Evolutionary conservation across 2,113 vertebrate genomes (phyloP).

Genomic region (Trochalopteron elliotii): DNA sequence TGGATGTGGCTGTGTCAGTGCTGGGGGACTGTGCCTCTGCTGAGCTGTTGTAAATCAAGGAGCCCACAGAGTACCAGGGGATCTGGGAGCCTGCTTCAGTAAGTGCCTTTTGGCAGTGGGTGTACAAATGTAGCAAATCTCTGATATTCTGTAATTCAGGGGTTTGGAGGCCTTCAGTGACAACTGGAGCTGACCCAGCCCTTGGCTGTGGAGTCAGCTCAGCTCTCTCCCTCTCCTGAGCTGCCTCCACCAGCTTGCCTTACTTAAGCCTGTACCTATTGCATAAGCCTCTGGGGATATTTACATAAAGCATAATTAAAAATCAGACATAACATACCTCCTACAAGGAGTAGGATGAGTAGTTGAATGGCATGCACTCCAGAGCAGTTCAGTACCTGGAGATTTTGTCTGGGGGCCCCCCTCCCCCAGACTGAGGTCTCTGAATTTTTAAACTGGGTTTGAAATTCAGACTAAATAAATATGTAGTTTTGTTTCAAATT

Average conservation of each 20-base stretch:
- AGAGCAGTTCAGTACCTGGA: background rate
- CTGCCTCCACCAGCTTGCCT: constrained; percentile 19
- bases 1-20: background rate
- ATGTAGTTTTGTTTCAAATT: background rate
- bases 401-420: background rate
- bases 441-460: background rate
- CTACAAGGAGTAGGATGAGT: constrained; percentile 35
- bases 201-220: background rate
- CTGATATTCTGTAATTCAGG: background rate
- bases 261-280: constrained; percentile 60
- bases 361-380: background rate
- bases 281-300: constrained; percentile 66
- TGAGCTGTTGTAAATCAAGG: background rate
- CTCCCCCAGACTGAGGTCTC: background rate
- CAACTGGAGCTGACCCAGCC: background rate
- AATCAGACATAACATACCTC: constrained; percentile 50
- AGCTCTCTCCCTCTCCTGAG: background rate
- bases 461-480: background rate
- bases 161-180: background rate
- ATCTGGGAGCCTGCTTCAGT: background rate
- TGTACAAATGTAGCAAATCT: background rate
- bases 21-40: background rate
- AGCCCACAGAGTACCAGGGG: background rate
- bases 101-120: background rate
- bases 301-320: constrained; percentile 68